A percentile compares a stretch with the other conserved stretches of the same genome.
These are phyloP conservation scores for Andricus grossulariae DNA, from an alignment of 1,140 invertebrate species.

Conservation along the genomic window DNA sequence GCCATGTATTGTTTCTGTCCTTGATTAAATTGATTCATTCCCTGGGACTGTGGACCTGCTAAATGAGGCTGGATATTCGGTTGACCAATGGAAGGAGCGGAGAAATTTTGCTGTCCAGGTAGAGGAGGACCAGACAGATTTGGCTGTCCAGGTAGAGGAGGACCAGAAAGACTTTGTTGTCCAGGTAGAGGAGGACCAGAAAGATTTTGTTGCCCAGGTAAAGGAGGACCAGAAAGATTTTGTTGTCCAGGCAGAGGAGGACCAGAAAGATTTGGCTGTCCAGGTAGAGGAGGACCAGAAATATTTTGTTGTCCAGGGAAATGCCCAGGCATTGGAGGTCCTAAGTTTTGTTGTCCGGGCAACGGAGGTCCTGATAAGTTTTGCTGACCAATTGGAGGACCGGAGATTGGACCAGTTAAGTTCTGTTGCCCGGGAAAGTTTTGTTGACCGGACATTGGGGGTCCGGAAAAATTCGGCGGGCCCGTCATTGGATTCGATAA, in stretches of 20 bases:
- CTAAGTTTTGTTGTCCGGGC: slow-evolving; percentile 48
- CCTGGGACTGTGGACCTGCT: slow-evolving; percentile 51
- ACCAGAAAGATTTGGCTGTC: slow-evolving; percentile 38
- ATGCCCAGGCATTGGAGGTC: slow-evolving; percentile 39
- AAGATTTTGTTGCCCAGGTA: slow-evolving; percentile 39
- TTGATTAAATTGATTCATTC: no score
- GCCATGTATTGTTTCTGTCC: slow-evolving; percentile 47
- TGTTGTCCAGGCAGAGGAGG: slow-evolving; percentile 46
- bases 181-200: slow-evolving; percentile 3
- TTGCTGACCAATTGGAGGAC: slow-evolving; percentile 40
- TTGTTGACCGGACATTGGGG: slow-evolving; percentile 41
- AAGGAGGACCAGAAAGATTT: slow-evolving; percentile 43
- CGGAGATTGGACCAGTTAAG: neutral
- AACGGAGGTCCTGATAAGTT: slow-evolving; percentile 34
- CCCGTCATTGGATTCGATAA: slow-evolving; percentile 55
- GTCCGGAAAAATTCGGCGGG: slow-evolving; percentile 55
- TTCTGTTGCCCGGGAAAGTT: neutral
- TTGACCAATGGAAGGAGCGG: slow-evolving; percentile 44
- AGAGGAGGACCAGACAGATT: slow-evolving; percentile 49
- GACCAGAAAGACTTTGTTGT: slow-evolving; percentile 39
- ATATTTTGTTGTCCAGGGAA: slow-evolving; percentile 39
- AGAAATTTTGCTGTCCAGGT: slow-evolving; percentile 43
- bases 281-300: neutral
- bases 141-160: slow-evolving; percentile 48
- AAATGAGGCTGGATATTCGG: slow-evolving; percentile 57